These are phyloP conservation scores for Porites cylindrica DNA, from an alignment of 92 coral and sea anemone species.

Conservation along the genomic window DNA sequence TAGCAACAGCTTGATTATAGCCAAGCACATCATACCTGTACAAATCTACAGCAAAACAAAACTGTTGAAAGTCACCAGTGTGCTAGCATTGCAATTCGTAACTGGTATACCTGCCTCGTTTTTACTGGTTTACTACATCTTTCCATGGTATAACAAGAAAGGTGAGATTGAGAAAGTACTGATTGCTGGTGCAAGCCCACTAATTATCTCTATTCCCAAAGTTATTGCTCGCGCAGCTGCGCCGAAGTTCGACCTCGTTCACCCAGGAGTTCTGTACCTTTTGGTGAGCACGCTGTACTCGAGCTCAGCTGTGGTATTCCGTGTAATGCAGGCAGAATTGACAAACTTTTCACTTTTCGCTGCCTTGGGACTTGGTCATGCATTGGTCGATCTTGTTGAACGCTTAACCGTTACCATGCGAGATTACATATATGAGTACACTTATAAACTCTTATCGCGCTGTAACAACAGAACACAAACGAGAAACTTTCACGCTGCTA, in stretches of 20 bases:
- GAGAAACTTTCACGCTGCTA: constrained; percentile 8
- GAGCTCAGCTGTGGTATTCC: constrained; percentile 53
- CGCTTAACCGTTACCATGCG: constrained; percentile 72
- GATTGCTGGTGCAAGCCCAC: constrained; percentile 38
- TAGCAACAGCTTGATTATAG: constrained; percentile 58
- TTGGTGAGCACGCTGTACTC: constrained; percentile 55
- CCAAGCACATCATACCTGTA: constrained; percentile 27
- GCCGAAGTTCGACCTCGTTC: constrained; percentile 53
- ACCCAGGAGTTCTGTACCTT: constrained; percentile 61
- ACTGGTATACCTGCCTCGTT: constrained; percentile 59
- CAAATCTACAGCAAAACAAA: constrained; percentile 3
- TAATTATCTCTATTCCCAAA: constrained; percentile 62
- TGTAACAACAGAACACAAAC: constrained; percentile 24
- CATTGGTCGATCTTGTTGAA: constrained; percentile 61
- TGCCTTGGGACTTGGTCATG: constrained; percentile 73
- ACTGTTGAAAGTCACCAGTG: constrained; percentile 21
- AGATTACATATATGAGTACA: constrained; percentile 73
- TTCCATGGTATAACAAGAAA: constrained; percentile 35
- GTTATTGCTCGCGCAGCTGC: constrained; percentile 54
- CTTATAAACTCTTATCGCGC: constrained; percentile 43
- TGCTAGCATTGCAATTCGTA: constrained; percentile 57
- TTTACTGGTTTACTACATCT: constrained; percentile 35
- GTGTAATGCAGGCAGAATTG: constrained; percentile 82
- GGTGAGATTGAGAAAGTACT: constrained; percentile 35
- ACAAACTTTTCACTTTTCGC: constrained; percentile 53